Percentiles rank a stretch among this genome's conserved stretches.
Conservation (phyloP, 2,113 vertebrate species). For the Meles meles region DNA sequence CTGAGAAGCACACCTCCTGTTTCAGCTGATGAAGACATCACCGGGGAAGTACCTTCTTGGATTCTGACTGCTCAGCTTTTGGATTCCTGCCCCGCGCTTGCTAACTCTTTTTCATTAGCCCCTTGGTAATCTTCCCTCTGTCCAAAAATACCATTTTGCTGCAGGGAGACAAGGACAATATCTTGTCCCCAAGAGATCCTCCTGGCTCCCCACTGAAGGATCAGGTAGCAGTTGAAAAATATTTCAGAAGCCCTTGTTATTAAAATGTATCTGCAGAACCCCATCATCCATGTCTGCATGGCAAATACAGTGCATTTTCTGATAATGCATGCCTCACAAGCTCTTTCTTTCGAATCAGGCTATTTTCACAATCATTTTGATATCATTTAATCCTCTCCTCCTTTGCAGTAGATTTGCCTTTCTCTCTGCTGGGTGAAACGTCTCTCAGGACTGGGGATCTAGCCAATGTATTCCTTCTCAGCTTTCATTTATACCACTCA, state of each 20-base stretch:
- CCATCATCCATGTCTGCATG: accelerated
- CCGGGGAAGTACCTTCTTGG: background rate
- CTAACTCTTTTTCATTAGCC: constrained; percentile 58
- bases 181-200: background rate
- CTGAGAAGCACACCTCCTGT: accelerated
- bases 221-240: background rate
- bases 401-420: background rate
- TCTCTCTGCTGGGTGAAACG: background rate
- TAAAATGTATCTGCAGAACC: accelerated
- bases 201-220: background rate
- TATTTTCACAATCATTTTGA: background rate
- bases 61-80: constrained; percentile 40
- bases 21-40: background rate
- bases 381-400: background rate
- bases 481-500: background rate
- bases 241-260: background rate
- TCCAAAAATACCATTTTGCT: constrained; percentile 57
- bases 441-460: background rate
- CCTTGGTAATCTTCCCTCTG: constrained; percentile 40
- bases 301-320: background rate
- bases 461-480: background rate
- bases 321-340: accelerated
- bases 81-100: background rate
- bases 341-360: background rate
- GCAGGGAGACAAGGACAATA: background rate